Conservation (phyloP, 2,888 invertebrate genomes). For the Candidula unifasciata region DNA sequence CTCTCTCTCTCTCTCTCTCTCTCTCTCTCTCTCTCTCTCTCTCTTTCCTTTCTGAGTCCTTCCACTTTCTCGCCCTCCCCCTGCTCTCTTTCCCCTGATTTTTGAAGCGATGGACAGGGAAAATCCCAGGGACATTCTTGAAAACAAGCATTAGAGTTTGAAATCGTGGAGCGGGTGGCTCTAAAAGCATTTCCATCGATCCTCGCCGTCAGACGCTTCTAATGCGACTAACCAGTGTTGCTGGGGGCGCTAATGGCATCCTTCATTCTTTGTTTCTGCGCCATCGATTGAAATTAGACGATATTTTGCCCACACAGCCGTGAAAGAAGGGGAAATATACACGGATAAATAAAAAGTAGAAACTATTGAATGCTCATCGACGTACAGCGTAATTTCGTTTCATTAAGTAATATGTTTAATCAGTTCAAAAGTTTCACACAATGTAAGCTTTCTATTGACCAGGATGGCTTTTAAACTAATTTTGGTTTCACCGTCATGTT, state of each 20-base stretch:
- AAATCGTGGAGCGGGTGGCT: constrained; percentile 30
- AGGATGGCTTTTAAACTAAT: not conserved
- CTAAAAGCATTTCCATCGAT: constrained; percentile 47
- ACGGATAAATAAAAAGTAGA: constrained; percentile 31
- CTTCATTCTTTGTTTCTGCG: constrained; percentile 44
- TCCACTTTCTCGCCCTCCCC: too few species aligned
- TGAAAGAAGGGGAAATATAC: constrained; percentile 25
- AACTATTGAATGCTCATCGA: not conserved
- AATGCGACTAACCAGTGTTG: constrained; percentile 28
- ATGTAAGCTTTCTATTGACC: not conserved
- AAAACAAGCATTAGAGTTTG: constrained; percentile 28
- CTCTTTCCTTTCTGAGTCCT: too few species aligned
- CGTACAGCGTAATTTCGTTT: not conserved
- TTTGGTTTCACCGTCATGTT: not conserved
- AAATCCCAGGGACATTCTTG: constrained; percentile 3
- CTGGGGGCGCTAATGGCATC: constrained; percentile 43
- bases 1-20: constrained; percentile 39
- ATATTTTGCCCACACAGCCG: constrained; percentile 25
- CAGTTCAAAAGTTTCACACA: not conserved
- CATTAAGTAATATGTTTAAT: constrained; percentile 11
- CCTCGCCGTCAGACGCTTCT: constrained; percentile 8
- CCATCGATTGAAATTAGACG: constrained; percentile 47
- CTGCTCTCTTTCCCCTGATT: too few species aligned
- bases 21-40: constrained; percentile 44
- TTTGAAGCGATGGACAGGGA: too few species aligned